A percentile compares a stretch with the other conserved stretches of the same genome.
Conservation (phyloP, 1,140 invertebrate genomes). For the Augochlora pura region DNA sequence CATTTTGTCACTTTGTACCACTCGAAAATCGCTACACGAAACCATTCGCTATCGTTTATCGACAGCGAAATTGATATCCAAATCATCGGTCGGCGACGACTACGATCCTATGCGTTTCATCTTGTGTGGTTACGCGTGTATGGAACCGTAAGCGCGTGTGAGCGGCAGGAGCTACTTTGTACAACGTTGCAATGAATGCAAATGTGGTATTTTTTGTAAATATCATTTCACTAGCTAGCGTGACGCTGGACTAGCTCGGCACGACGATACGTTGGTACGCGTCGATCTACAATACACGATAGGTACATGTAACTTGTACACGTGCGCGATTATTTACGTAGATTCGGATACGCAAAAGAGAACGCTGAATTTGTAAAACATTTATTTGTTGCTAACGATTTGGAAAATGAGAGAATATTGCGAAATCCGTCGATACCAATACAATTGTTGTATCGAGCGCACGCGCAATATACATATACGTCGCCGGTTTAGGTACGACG, state of each 20-base stretch:
- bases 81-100: background rate
- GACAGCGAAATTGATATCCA: background rate
- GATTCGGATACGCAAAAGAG: background rate
- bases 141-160: background rate
- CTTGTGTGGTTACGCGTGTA: background rate
- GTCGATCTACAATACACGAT: no score
- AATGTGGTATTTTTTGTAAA: conserved; percentile 22
- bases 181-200: background rate
- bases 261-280: background rate
- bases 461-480: no score
- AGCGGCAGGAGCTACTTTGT: conserved; percentile 11
- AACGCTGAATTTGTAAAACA: background rate
- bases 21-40: background rate
- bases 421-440: background rate
- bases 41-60: background rate
- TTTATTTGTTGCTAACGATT: background rate
- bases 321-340: background rate
- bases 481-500: no score
- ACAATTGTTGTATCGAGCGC: no score
- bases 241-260: background rate
- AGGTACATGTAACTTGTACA: background rate
- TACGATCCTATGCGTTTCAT: no score
- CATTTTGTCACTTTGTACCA: background rate
- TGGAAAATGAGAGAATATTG: background rate
- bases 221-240: background rate